A percentile compares a stretch with the other conserved stretches of the same genome.
Evolutionary conservation across 2,113 vertebrate genomes (phyloP).

Genomic region (Lonchura striata): DNA sequence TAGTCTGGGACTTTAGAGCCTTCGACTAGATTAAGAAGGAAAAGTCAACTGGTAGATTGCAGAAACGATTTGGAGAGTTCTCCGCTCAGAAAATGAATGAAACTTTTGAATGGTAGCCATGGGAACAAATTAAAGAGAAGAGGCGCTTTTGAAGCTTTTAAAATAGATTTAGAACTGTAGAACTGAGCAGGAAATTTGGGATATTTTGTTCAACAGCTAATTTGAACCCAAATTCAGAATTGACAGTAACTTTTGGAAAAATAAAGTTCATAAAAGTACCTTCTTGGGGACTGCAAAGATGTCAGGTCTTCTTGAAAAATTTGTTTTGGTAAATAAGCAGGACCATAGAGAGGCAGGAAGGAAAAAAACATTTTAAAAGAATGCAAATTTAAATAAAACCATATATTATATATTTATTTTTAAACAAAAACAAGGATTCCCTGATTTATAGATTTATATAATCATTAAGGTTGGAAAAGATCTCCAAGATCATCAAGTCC

Average conservation of each 20-base stretch:
- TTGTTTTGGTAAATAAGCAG: neutral
- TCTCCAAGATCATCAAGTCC: neutral
- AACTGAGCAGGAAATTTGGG: neutral
- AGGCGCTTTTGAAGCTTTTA: neutral
- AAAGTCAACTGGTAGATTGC: conserved; percentile 18
- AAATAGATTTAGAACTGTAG: neutral
- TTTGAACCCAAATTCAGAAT: neutral
- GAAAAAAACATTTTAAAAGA: neutral
- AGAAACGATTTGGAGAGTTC: neutral
- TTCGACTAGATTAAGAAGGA: conserved; percentile 9
- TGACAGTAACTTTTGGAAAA: neutral
- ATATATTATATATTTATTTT: neutral
- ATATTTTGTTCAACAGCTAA: neutral
- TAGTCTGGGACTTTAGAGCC: neutral
- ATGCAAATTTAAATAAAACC: neutral
- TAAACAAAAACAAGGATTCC: neutral
- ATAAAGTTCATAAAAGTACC: neutral
- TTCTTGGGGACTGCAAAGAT: neutral
- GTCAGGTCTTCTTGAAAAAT: neutral
- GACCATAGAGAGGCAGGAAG: neutral
- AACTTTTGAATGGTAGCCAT: conserved; percentile 57
- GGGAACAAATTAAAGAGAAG: conserved; percentile 52
- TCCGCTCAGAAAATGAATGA: neutral
- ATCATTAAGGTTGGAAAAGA: neutral
- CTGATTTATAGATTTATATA: neutral